Evolutionary conservation across 1,140 invertebrate genomes (phyloP), one percentile per base, ranked within the genome.

Genomic region (Caenorhabditis latens): DNA sequence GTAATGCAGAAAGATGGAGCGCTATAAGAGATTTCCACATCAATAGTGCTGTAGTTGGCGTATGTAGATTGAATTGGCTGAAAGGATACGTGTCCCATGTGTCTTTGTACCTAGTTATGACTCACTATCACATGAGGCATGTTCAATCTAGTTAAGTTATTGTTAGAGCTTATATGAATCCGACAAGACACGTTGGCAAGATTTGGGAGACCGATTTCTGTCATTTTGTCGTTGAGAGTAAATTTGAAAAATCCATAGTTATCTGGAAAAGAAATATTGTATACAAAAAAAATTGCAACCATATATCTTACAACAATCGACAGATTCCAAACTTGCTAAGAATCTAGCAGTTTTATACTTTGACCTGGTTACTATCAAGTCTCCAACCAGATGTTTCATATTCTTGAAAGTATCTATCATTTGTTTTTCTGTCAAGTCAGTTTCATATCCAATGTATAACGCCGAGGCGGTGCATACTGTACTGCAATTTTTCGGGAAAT

Each of bases 341-440:
- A 71, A 46, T 46, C 19, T 13, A 7, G n/a, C 42, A 11, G 65
- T 46, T 46, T 71, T 46, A 16, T 46, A 71, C 16, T 46, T 71
- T 4, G 65, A 71, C 42, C n/a, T 43, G 5, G 42, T 46, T 5
- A 71, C 11, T 7, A 71, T 19, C 6, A 71, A 16, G 19, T 16
- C 42, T 16, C 65, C 65, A 14, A 71, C 24, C 40, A 71, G 19
- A 46, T 71, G 65, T 46, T 71, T 71, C 65, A 71, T 71, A 46
- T 71, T 71, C 19, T 71, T 71, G 19, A 71, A 19, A 5, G n/a
- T 71, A 4, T 71, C n/a, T 43, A 11, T 71, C 42, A 71, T 11
- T 46, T 71, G 65, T 11, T 71, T 46, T 21, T 71, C 65, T 19
- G 40, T 46, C 11, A 46, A 4, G 19, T 46, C 65, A 32, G 42